Evolutionary conservation across 1,140 invertebrate genomes (phyloP).

Genomic region (Heliconius melpomene): DNA sequence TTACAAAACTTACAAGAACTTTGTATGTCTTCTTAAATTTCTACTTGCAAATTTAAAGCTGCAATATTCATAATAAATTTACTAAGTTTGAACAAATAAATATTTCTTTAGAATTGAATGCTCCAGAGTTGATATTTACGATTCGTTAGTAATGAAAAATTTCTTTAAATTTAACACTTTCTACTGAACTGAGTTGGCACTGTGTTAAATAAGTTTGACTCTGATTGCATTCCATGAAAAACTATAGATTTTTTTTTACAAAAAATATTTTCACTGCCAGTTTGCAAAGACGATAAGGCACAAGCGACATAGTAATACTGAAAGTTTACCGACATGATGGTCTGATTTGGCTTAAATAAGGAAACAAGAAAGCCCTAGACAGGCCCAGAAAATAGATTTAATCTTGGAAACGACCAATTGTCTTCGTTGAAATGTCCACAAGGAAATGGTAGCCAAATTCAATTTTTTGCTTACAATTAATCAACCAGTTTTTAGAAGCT

Average conservation of each 20-base stretch:
- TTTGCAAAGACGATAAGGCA: not conserved
- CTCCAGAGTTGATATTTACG: not conserved
- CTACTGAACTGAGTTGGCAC: not conserved
- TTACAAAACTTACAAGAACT: not conserved
- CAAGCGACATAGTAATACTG: too few relatives aligned
- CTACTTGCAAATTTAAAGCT: not conserved
- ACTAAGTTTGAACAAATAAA: conserved; percentile 5
- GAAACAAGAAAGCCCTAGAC: too few relatives aligned
- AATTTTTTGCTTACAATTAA: too few relatives aligned
- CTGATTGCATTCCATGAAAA: not conserved
- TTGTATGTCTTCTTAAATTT: not conserved
- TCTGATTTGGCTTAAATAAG: too few relatives aligned
- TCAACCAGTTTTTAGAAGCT: too few relatives aligned
- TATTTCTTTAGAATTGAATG: not conserved
- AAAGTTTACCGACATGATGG: too few relatives aligned
- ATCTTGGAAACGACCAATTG: too few relatives aligned
- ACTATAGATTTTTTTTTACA: not conserved
- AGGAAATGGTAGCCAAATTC: too few relatives aligned
- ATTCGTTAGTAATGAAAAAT: not conserved
- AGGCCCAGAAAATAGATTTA: too few relatives aligned
- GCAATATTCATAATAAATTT: conserved; percentile 1
- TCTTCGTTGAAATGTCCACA: too few relatives aligned
- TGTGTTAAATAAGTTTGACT: not conserved
- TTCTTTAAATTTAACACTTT: not conserved
- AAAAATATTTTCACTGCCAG: not conserved